Evolutionary conservation across 1,140 invertebrate species (phyloP).

Genomic region (Homarus americanus): DNA sequence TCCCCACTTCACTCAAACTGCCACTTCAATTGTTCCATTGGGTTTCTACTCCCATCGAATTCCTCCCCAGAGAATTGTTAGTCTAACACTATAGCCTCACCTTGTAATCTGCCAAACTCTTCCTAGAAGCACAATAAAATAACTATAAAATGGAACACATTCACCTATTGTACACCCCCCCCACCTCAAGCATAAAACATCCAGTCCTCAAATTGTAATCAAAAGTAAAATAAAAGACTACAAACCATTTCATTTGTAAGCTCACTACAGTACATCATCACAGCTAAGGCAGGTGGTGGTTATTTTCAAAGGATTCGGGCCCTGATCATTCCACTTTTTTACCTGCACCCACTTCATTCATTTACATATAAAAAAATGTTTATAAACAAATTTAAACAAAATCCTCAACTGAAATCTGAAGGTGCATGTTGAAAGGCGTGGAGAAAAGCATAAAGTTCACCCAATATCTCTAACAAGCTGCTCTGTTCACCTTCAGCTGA

Average conservation of each 20-base stretch:
- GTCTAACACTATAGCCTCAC: too few relatives aligned
- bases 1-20: too few relatives aligned
- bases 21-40: too few relatives aligned
- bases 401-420: background rate
- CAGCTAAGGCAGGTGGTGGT: background rate
- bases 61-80: too few relatives aligned
- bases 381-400: conserved; percentile 7
- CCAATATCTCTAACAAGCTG: conserved; percentile 18
- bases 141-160: too few relatives aligned
- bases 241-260: background rate
- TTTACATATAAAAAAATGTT: background rate
- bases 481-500: conserved; percentile 37
- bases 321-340: background rate
- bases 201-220: too few relatives aligned
- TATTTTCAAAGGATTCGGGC: background rate
- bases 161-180: too few relatives aligned
- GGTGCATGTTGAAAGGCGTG: conserved; percentile 19
- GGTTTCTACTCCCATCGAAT: too few relatives aligned
- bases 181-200: too few relatives aligned
- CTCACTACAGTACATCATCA: background rate
- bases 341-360: background rate
- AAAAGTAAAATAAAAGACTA: background rate
- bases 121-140: too few relatives aligned
- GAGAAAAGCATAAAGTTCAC: conserved; percentile 1
- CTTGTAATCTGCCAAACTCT: too few relatives aligned